Base-by-base conservation (phyloP, 2,888 invertebrate genomes). In the Leptopilina drosophilae region DNA sequence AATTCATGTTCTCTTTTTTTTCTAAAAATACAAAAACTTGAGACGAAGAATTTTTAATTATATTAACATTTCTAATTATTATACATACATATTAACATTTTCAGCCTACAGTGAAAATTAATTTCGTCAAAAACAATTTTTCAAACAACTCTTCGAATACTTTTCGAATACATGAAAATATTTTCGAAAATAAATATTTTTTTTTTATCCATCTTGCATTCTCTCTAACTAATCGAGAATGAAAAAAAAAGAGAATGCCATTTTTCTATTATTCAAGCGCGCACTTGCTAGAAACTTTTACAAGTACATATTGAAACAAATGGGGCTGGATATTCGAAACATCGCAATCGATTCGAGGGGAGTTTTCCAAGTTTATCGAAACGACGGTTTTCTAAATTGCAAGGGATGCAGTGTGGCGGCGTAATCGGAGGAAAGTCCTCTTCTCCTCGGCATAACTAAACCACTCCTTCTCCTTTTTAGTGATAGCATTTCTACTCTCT, bases 401-500 rank as follows among this genome's bases (percentile, higher is more conserved):
- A 53, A 33, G 5, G 40, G 56, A 40, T 73, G 56, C 26, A 73
- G 20, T 3, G 5, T 3, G 5, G 33, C 33, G 33, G n/a, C 56
- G 33, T 73, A 73, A 73, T 73, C 56, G 73, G 73, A 26, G 33
- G 33, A 56, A 73, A 73, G 53, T 33, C 33, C 33, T 53, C n/a
- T n/a, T 40, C 33, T 40, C 56, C 73, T 73, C 33, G 1, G 56
- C 56, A 73, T 56, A 69, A 33, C 20, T n/a, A 49, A 12, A 8
- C 69, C 69, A 69, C n/a, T 14, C 26, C 14, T 14, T 9, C 53
- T 42, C 42, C 7, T 7, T 42, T 7, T 42, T 20, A 56, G 9
- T 56, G 73, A 73, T 73, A 73, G 56, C 7, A 73, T 49, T 53
- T 7, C 33, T 33, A 14, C 33, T 26, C 73, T 15, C 56, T 11